phyloP scores from a whole-genome alignment of 2,113 vertebrate genomes.

The Columba janthina region DNA sequence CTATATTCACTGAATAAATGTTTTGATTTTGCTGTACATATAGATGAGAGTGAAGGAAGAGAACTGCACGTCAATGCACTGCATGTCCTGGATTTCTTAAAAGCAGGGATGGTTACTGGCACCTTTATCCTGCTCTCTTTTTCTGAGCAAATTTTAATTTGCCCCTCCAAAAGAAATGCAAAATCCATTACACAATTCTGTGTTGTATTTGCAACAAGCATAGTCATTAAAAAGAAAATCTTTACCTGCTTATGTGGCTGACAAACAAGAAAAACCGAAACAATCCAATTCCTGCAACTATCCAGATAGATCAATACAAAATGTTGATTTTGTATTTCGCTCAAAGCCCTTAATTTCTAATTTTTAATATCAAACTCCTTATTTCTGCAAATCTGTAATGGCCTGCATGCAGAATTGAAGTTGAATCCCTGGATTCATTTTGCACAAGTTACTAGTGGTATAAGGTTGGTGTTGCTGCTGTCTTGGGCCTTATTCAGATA shows the following conservation, averaged over 20 bases:
- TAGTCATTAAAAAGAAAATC: neutral
- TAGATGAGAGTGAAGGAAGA: neutral
- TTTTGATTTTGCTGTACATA: neutral
- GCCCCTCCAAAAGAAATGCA: neutral
- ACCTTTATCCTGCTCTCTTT: neutral
- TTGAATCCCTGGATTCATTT: neutral
- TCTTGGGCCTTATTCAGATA: neutral
- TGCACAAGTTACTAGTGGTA: neutral
- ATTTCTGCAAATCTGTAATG: neutral
- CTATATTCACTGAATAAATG: neutral
- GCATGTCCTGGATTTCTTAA: neutral
- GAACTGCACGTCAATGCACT: neutral
- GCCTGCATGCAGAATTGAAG: neutral
- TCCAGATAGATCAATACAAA: no score
- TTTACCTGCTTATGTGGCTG: neutral
- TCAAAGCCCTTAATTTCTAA: no score
- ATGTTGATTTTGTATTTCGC: no score
- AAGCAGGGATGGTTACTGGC: neutral
- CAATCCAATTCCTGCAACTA: neutral
- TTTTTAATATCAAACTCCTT: neutral
- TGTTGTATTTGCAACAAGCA: neutral
- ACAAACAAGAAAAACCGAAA: neutral
- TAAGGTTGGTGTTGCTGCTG: neutral
- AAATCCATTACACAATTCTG: neutral
- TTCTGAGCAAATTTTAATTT: neutral